Conservation (phyloP, 2,113 vertebrate species). For the Bubo bubo region DNA sequence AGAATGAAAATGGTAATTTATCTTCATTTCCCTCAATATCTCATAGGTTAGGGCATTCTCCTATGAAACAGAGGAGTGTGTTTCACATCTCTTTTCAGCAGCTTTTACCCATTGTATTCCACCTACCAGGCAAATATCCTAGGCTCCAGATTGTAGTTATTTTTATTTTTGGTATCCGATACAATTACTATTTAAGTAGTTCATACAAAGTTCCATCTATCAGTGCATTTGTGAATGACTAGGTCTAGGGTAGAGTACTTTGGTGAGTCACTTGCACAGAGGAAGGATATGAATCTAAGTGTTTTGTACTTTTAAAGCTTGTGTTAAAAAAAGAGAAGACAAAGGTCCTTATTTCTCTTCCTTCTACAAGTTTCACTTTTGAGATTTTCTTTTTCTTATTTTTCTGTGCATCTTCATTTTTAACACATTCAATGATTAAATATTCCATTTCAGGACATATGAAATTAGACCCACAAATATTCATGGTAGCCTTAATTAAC, state of each 20-base stretch:
- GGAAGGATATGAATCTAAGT: not conserved
- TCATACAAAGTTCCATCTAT: not conserved
- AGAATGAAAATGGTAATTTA: not conserved
- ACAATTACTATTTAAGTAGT: not conserved
- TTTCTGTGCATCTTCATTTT: not conserved
- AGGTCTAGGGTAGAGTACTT: accelerated
- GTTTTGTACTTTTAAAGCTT: not conserved
- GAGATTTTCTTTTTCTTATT: not conserved
- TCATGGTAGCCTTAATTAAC: not conserved
- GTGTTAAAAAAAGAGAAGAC: not conserved
- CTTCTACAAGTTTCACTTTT: not conserved
- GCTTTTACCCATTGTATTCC: not conserved
- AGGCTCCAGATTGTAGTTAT: not conserved
- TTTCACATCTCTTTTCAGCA: not conserved
- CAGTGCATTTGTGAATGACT: not conserved
- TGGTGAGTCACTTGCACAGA: not conserved
- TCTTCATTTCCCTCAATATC: not conserved
- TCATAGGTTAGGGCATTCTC: not conserved
- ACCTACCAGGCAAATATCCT: not conserved
- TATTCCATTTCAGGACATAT: not conserved
- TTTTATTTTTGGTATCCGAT: not conserved
- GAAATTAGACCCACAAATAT: not conserved
- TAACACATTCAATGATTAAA: not conserved
- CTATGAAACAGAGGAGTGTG: not conserved
- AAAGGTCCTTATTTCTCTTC: not conserved